Evolutionary conservation across 1,140 invertebrate genomes (phyloP).

Genomic region (Rhynchophorus ferrugineus): DNA sequence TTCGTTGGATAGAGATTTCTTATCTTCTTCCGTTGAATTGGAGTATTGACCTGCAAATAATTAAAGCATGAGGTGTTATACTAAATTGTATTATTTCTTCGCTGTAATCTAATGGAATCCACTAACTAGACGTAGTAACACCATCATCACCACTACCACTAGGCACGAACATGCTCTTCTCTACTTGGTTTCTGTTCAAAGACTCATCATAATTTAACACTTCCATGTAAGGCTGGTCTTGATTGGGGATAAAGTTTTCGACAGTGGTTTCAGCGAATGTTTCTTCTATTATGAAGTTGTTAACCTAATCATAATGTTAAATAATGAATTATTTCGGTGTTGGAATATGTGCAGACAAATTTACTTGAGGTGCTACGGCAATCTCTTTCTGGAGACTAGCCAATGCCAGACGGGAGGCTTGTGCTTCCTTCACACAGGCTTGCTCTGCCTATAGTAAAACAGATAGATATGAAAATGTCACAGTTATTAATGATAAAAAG

Average conservation of each 20-base stretch:
- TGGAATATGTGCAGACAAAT: too few relatives aligned
- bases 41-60: background rate
- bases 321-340: too few relatives aligned
- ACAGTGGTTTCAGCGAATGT: conserved; percentile 35
- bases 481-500: too few relatives aligned
- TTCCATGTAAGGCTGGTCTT: conserved; percentile 17
- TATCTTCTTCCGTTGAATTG: conserved; percentile 1
- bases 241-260: conserved; percentile 35
- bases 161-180: conserved; percentile 13
- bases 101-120: too few relatives aligned
- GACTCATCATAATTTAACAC: conserved; percentile 12
- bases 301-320: too few relatives aligned
- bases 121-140: too few relatives aligned
- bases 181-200: background rate
- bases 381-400: conserved; percentile 36
- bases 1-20: conserved; percentile 23
- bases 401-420: conserved; percentile 33
- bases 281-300: conserved; percentile 35
- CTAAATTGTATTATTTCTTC: conserved; percentile 7
- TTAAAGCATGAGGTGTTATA: conserved; percentile 3
- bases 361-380: conserved; percentile 27
- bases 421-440: conserved; percentile 36
- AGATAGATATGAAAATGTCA: conserved; percentile 5
- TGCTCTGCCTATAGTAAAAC: conserved; percentile 30
- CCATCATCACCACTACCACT: too few relatives aligned